These are phyloP conservation scores for Plutella xylostella DNA, from an alignment of 2,888 invertebrate genomes.

Conservation along the genomic window DNA sequence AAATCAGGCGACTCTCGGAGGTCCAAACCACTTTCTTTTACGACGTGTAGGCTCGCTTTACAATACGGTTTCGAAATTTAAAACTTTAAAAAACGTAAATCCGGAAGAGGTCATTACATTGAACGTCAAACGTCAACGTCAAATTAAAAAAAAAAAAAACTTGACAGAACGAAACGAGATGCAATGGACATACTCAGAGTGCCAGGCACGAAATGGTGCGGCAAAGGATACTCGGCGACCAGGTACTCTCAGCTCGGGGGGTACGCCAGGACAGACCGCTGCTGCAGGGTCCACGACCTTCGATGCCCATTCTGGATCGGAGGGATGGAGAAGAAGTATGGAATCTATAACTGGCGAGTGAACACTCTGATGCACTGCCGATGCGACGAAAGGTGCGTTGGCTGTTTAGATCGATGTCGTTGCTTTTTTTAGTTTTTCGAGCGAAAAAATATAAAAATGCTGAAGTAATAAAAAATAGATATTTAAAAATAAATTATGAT, in stretches of 20 bases:
- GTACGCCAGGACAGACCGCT: constrained; percentile 85
- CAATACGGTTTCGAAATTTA: too few species aligned
- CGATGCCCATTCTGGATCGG: constrained; percentile 88
- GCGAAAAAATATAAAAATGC: too few species aligned
- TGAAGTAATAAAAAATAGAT: too few species aligned
- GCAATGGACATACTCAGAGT: constrained; percentile 78
- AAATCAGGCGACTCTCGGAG: constrained; percentile 26
- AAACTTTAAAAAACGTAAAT: too few species aligned
- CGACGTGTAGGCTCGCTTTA: constrained; percentile 19
- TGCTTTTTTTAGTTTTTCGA: neutral
- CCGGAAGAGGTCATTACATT: constrained; percentile 17
- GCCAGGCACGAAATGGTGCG: constrained; percentile 96
- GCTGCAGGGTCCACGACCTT: constrained; percentile 89
- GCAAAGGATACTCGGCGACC: constrained; percentile 85
- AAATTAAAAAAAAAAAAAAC: constrained; percentile 18
- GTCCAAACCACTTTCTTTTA: constrained; percentile 27
- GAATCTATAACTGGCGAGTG: constrained; percentile 89
- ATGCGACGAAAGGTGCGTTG: constrained; percentile 87
- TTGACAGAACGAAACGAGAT: constrained; percentile 53
- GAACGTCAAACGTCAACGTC: constrained; percentile 4
- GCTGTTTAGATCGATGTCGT: neutral
- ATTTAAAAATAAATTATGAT: too few species aligned
- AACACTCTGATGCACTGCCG: constrained; percentile 93
- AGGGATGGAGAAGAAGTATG: constrained; percentile 85
- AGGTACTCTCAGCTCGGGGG: constrained; percentile 87